phyloP scores from a whole-genome alignment of 2,888 invertebrate species.

The Sicus ferrugineus region DNA sequence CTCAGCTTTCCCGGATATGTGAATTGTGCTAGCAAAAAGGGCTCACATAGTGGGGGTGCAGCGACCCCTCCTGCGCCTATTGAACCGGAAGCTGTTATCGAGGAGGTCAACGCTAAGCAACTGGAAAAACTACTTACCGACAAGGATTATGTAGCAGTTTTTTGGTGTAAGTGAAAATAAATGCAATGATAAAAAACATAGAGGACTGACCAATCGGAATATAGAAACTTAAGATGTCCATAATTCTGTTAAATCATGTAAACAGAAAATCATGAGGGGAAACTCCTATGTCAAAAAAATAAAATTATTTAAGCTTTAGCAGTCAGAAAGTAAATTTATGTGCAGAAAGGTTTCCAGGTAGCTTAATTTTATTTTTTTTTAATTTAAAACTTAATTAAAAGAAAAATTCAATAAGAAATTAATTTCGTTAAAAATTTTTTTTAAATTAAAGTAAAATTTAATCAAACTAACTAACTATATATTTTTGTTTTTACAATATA shows the following conservation, averaged over 20 bases:
- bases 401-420: not conserved
- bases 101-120: conserved; percentile 92
- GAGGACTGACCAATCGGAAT: not conserved
- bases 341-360: not conserved
- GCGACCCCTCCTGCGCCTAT: conserved; percentile 62
- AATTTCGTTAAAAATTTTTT: too few species aligned
- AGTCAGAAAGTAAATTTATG: not conserved
- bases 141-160: conserved; percentile 94
- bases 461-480: too few species aligned
- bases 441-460: too few species aligned
- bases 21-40: conserved; percentile 63
- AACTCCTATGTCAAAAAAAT: too few species aligned
- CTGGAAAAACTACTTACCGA: conserved; percentile 88
- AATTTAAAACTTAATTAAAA: not conserved
- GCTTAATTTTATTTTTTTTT: not conserved
- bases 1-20: conserved; percentile 64
- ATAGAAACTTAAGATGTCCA: too few species aligned
- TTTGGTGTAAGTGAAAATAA: conserved; percentile 86
- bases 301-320: too few species aligned
- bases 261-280: too few species aligned
- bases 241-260: too few species aligned
- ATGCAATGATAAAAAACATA: conserved; percentile 1
- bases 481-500: too few species aligned
- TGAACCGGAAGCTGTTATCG: conserved; percentile 79
- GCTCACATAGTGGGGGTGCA: conserved; percentile 51